Base-by-base conservation (phyloP, 2,888 invertebrate species). In the Drosophila kokeensis region DNA sequence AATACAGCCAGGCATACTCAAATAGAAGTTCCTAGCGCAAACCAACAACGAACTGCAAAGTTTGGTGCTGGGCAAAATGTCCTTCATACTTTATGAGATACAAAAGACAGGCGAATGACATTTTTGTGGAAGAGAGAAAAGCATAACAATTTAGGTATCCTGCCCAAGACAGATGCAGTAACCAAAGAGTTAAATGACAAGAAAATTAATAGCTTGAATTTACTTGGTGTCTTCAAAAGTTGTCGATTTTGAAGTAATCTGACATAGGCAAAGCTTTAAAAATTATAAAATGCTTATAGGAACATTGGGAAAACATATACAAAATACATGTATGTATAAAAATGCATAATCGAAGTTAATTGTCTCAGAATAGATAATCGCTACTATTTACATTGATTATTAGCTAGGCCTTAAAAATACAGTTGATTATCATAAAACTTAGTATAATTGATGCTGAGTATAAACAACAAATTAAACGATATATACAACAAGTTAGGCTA, bases 301-400 rank as follows among this genome's bases (percentile, higher is more conserved):
- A 76, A 73, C 76, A 57, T 62, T 49, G 6, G 34, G 29, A 71
- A 71, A 67, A 34, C 32, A 73, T 29, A 52, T 42, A 21, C 18
- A 40, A 36, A 69, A 48, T 27, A 21, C 15, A n/a, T 15, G 5
- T 32, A 34, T 55, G 27, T 24, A 38, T 32, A 53, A 24, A 72
- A 72, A 69, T 72, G 24, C 55, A 65, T 53, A 13, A 48, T 34
- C 45, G 24, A 69, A 53, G 45, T 32, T 5, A 32, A 45, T 29
- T 68, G 29, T 29, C 52, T 40, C 30, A n/a, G 45, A 42, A 32
- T 38, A 38, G 52, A 40, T 57, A 49, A 32, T 30, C 24, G 52
- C 72, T 69, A 53, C n/a, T 81, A 81, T 83, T 30, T 85, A 83
- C 83, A 83, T 27, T 34, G 49, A 81, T 84, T 83, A 81, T 1